Evolutionary conservation across 2,888 invertebrate species (phyloP), one percentile per base, ranked within the genome.

Genomic region (Athripsodes cinereus): DNA sequence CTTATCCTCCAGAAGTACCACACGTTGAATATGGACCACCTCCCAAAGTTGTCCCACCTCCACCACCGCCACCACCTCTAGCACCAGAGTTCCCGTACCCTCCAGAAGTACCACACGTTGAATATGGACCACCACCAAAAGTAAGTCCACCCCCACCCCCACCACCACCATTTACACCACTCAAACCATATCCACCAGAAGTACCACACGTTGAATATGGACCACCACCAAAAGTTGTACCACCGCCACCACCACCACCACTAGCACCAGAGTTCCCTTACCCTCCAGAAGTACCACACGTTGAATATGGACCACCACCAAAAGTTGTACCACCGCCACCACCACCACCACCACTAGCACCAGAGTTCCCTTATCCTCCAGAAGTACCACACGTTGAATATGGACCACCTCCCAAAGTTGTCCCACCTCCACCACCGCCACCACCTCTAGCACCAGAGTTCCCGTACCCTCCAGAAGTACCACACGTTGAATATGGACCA

Each of bases 311-410:
- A 18, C 46, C 44, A 13, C 47, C 48, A 44, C 31, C 53, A 46
- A n/a, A n/a, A n/a, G 49, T 56, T 19, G n/a, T n/a, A n/a, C 53
- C 55, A 19, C 57, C 55, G 18, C 60, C 53, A 1, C 53, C 57
- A n/a, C 52, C 56, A 6, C 53, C 53, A 20, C 57, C 60, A 16
- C 57, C 59, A 2, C 48, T 40, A 52, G 44, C 55, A 18, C 51
- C 52, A 2, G 46, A 18, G 31, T 48, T 10, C 49, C 58, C 58
- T 48, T 49, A 55, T 19, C 57, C 58, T 16, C 71, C 73, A 10
- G 70, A 70, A 21, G 13, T 44, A 34, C 72, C 73, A 10, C 69
- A 53, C 48, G 57, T 49, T 22, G 61, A 40, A 44, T 62, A 63
- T 53, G 63, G 63, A 52, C 56, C 58, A 6, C 53, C 53, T 22